A percentile compares a stretch with the other conserved stretches of the same genome.
These are phyloP conservation scores for Cataglyphis rosenhaueri DNA, from an alignment of 2,888 invertebrate species.

Conservation along the genomic window DNA sequence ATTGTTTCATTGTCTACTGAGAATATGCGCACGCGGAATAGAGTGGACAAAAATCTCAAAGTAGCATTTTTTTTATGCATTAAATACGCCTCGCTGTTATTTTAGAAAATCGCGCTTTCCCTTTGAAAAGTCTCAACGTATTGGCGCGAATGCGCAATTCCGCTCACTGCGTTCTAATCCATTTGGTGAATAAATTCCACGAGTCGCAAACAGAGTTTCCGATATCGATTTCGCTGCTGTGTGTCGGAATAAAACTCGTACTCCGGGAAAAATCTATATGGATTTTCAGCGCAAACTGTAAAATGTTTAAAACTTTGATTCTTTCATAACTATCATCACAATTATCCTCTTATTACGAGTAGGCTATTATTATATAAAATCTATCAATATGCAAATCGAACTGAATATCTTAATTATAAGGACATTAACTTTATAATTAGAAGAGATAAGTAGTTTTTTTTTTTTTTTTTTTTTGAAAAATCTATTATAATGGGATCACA, in stretches of 20 bases:
- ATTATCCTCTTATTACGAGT: not conserved
- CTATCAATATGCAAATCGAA: not conserved
- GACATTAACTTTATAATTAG: not conserved
- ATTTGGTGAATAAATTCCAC: conserved; percentile 26
- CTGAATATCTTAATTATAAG: not conserved
- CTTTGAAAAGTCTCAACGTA: conserved; percentile 6
- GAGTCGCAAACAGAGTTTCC: conserved; percentile 9
- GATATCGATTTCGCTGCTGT: conserved; percentile 2
- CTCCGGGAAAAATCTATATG: not conserved
- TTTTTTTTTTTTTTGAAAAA: not conserved
- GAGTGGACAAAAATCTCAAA: not conserved
- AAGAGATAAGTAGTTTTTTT: not conserved
- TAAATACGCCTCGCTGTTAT: not conserved
- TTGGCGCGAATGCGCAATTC: conserved; percentile 25
- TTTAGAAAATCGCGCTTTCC: not conserved
- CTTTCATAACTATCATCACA: not conserved
- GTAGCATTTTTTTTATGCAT: not conserved
- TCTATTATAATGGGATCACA: not conserved
- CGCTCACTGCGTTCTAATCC: not conserved
- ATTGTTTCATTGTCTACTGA: not conserved
- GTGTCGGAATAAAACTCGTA: conserved; percentile 6
- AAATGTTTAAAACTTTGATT: not conserved
- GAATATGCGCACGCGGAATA: not conserved
- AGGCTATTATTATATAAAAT: not conserved
- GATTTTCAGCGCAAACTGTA: not conserved